Evolutionary conservation across 2,888 invertebrate species (phyloP).

Genomic region (Rotaria magnacalcarata): DNA sequence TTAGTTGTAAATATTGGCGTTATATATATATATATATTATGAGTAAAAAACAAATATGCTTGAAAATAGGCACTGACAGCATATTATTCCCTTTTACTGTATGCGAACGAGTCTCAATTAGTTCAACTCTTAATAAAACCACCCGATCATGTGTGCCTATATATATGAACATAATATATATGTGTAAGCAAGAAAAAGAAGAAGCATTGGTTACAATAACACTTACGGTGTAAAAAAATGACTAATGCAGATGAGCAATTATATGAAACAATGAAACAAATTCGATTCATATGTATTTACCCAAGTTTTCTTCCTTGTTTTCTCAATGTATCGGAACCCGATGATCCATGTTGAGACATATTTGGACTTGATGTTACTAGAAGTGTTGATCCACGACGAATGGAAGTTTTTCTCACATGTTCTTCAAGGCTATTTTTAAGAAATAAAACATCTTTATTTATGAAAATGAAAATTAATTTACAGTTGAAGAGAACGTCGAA

Average conservation of each 20-base stretch:
- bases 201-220: background rate
- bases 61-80: too few species aligned
- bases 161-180: background rate
- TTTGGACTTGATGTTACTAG: background rate
- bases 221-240: background rate
- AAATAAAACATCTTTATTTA: background rate
- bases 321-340: background rate
- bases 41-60: too few species aligned
- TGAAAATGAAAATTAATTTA: background rate
- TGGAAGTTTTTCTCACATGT: background rate
- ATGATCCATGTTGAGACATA: background rate
- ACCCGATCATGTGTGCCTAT: too few species aligned
- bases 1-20: too few species aligned
- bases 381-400: background rate
- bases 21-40: too few species aligned
- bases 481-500: constrained; percentile 1
- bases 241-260: background rate
- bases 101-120: too few species aligned
- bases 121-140: too few species aligned
- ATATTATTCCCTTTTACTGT: too few species aligned
- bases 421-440: background rate
- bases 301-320: constrained; percentile 2
- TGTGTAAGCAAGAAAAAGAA: background rate
- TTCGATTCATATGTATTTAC: background rate
- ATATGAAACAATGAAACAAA: background rate